Base-by-base conservation (phyloP, 2,797 vertebrate genomes). In the Australoheros facetus region DNA sequence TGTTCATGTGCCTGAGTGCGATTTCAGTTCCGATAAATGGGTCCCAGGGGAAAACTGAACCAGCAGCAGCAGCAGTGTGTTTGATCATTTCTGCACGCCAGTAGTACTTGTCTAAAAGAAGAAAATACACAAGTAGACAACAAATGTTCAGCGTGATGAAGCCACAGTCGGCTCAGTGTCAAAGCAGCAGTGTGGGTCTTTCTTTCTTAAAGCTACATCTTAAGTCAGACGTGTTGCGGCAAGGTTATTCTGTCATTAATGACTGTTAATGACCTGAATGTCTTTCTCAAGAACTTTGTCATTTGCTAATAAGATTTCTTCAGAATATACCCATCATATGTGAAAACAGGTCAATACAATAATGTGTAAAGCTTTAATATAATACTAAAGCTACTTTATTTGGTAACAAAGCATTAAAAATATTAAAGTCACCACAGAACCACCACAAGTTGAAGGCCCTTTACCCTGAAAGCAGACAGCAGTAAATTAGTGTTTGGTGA, bases 11-110 rank as follows among this genome's bases (percentile, higher is more conserved):
- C 54, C 37, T 56, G 32, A 23, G 58, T 75, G 56, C 71, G 71
- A 71, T 73, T 81, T 86, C 71, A 62, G 77, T 79, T 55, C 71
- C 19, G 1, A 79, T 79, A 78, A 85, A 81, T 57, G 56, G 71
- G 77, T 84, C 87, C 79, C 84, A 57, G 77, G 11, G 73, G 88
- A 42, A 73, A 87, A 74, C 11, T 16, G 54, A 77, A 59, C 81
- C 28, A 42, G 12, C 4, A 13, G 39, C 34, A 37, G 70, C 42
- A 83, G 79, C 59, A 56, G 39, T 9, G 1, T 54, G 6, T 78
- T 81, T 77, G 58, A 42, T 83, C 39, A 17, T 56, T 48, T 48
- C 30, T 78, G 39, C 64, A 23, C 48, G 58, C 13, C 4, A 62
- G 42, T 30, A 59, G 56, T 7, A 0, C 21, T 79, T 28, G 12